Conservation (phyloP, 2,888 invertebrate species). For the Tetragonula carbonaria region DNA sequence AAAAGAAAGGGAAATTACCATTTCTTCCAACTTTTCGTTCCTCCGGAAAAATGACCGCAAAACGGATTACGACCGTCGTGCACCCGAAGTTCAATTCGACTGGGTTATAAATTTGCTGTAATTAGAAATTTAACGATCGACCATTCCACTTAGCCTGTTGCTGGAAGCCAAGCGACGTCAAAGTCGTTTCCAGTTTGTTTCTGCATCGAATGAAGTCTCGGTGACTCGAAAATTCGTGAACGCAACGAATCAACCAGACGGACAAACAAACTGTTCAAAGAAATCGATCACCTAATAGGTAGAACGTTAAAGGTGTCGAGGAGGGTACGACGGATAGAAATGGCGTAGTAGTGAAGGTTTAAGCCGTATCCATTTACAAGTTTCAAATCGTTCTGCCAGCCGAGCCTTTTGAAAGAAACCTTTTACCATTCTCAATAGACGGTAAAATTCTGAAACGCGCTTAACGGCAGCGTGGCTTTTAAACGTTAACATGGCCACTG, state of each 20-base stretch:
- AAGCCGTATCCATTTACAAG: constrained; percentile 79
- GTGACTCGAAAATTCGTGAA: constrained; percentile 36
- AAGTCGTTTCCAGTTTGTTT: constrained; percentile 20
- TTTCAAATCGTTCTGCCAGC: constrained; percentile 78
- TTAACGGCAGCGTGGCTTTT: constrained; percentile 76
- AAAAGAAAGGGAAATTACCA: too few relatives aligned
- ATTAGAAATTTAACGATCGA: constrained; percentile 27
- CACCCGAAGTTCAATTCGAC: constrained; percentile 6
- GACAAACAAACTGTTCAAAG: constrained; percentile 54
- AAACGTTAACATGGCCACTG: constrained; percentile 77
- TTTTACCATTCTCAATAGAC: constrained; percentile 79
- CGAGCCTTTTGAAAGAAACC: constrained; percentile 77
- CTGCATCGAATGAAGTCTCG: not conserved
- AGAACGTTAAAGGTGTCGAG: constrained; percentile 18
- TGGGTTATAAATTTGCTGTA: constrained; percentile 25
- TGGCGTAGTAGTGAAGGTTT: constrained; percentile 65
- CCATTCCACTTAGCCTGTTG: constrained; percentile 19
- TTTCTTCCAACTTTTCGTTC: not conserved
- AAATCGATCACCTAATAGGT: constrained; percentile 49
- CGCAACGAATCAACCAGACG: constrained; percentile 23
- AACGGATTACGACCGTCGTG: constrained; percentile 6
- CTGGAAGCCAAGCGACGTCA: constrained; percentile 23
- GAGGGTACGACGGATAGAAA: constrained; percentile 23
- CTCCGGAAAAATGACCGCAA: constrained; percentile 12
- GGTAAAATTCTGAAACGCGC: constrained; percentile 78